These are phyloP conservation scores for Phyllostomus hastatus DNA, from an alignment of 2,113 vertebrate species.

Conservation along the genomic window DNA sequence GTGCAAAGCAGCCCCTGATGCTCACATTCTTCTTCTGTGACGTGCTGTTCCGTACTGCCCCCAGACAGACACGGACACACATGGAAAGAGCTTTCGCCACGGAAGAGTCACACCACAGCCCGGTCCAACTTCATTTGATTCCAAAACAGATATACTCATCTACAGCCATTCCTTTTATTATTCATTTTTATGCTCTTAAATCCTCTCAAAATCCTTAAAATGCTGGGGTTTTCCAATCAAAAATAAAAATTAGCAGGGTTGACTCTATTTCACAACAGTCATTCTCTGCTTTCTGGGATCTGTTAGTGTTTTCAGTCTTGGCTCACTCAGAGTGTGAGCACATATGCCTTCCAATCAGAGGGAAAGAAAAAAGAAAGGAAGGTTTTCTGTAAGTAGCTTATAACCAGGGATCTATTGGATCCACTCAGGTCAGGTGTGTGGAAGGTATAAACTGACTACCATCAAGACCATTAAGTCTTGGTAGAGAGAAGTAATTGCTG, in stretches of 20 bases:
- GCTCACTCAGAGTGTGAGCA: neutral
- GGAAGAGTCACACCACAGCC: neutral
- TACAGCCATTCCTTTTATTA: neutral
- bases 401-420: neutral
- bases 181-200: neutral
- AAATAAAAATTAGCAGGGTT: neutral
- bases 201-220: neutral
- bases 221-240: neutral
- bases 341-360: neutral
- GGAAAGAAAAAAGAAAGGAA: neutral
- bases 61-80: constrained; percentile 18
- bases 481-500: constrained; percentile 54
- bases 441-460: neutral
- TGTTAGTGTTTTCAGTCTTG: neutral
- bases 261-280: neutral
- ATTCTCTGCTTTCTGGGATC: neutral
- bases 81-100: neutral
- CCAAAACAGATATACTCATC: neutral
- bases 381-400: neutral
- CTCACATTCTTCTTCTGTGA: constrained; percentile 51
- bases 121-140: neutral
- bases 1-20: neutral
- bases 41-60: constrained; percentile 4
- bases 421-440: neutral
- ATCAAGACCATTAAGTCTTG: neutral